Conservation (phyloP, 2,888 invertebrate species). For the Clitarchus hookeri region DNA sequence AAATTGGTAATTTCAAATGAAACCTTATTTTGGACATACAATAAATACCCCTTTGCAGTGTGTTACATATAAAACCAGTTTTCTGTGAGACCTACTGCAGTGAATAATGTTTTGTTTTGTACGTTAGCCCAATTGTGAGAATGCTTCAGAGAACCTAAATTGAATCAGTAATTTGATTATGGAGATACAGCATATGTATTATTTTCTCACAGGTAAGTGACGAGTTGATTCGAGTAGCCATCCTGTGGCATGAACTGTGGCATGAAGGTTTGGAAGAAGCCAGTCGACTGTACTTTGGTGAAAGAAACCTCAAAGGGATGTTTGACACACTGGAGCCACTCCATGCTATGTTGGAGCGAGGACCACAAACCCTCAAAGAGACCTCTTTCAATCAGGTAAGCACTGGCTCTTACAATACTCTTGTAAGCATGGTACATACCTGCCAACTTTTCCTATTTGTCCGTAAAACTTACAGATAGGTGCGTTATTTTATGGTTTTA, state of each 20-base stretch:
- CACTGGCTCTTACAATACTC: background rate
- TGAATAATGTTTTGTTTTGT: too few relatives aligned
- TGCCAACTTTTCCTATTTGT: too few relatives aligned
- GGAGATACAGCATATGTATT: background rate
- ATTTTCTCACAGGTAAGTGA: conserved; percentile 66
- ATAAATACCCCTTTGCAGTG: too few relatives aligned
- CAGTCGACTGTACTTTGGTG: conserved; percentile 91
- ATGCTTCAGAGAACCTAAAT: too few relatives aligned
- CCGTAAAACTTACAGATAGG: too few relatives aligned
- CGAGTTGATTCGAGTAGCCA: conserved; percentile 96
- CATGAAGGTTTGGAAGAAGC: conserved; percentile 97
- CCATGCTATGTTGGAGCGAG: conserved; percentile 91
- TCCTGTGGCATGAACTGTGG: conserved; percentile 99
- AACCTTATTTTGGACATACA: too few relatives aligned
- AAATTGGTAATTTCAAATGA: too few relatives aligned
- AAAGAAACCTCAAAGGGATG: conserved; percentile 95
- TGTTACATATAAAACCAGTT: too few relatives aligned
- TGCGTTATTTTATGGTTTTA: too few relatives aligned
- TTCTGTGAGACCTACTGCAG: too few relatives aligned
- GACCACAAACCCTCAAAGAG: conserved; percentile 95
- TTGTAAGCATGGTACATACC: background rate
- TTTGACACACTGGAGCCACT: conserved; percentile 93
- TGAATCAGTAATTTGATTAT: background rate
- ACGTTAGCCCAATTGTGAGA: too few relatives aligned
- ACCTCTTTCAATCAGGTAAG: conserved; percentile 88